Evolutionary conservation across 2,888 invertebrate species (phyloP), one percentile per base, ranked within the genome.

Genomic region (Agriopis leucophaearia): DNA sequence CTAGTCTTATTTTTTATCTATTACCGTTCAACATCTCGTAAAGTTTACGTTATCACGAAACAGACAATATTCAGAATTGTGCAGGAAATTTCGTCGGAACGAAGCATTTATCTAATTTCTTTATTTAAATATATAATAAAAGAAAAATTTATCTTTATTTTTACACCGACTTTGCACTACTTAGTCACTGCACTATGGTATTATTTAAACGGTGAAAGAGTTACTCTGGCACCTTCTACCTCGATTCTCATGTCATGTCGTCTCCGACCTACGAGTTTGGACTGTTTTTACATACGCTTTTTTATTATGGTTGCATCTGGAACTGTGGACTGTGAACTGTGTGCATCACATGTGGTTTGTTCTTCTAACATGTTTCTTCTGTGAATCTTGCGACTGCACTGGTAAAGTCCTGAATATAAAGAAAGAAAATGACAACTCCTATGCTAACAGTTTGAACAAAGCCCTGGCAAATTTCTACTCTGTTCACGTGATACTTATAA

Each of bases 341-440:
- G n/a, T n/a, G n/a, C n/a, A n/a, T n/a, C n/a, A n/a, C 61, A 76
- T 89, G 71, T 92, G 90, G 89, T 90, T 88, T 56, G 79, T 88
- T 16, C 44, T 88, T 1, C 58, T 88, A 0, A 78, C 87, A 68
- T 81, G 77, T 55, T 84, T 88, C 40, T 81, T 86, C 38, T 85
- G 87, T 59, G 69, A 73, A 9, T 81, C 88, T 0, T 78, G 76
- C 61, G 86, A 89, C 13, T 78, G 81, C 59, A 75, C 84, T n/a
- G 72, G 73, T 1, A 78, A 81, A 44, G 67, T 76, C 3, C 71
- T 92, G 55, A 52, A 77, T 3, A 73, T 86, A 0, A 56, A 79
- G 4, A 80, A 65, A 55, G 66, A 73, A 18, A 85, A 83, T 63
- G 67, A 74, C 0, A n/a, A 44, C 9, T 61, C 70, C 2, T 88